Conservation (phyloP, 2,113 vertebrate genomes). For the Festucalex cinctus region DNA sequence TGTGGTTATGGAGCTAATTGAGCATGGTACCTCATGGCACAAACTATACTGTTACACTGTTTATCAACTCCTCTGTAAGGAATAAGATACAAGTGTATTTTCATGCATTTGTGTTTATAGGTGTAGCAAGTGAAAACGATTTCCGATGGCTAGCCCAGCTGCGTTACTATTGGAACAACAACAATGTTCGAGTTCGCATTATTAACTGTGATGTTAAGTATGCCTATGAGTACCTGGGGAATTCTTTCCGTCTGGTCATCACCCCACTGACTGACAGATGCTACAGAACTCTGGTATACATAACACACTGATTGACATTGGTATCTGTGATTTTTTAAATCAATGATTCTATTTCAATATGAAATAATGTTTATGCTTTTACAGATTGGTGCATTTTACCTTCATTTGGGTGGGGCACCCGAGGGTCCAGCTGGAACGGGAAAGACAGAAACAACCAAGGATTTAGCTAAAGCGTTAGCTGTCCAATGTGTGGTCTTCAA, state of each 20-base stretch:
- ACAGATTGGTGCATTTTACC: conserved; percentile 86
- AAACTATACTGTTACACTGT: not conserved
- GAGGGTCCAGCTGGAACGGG: conserved; percentile 95
- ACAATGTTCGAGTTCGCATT: conserved; percentile 82
- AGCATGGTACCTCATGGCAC: conserved; percentile 72
- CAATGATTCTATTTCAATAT: not conserved
- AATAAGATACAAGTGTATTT: not conserved
- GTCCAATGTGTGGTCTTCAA: conserved; percentile 98
- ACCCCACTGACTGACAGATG: conserved; percentile 91
- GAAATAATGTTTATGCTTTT: not conserved
- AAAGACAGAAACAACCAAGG: conserved; percentile 96
- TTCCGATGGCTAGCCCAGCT: conserved; percentile 94
- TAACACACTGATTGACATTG: not conserved
- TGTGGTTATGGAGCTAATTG: conserved; percentile 88
- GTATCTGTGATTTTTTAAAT: not conserved
- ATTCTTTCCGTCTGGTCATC: conserved; percentile 86
- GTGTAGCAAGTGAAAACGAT: conserved; percentile 83
- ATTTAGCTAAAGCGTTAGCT: conserved; percentile 91
- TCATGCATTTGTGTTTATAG: conserved; percentile 58
- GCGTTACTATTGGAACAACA: conserved; percentile 84
- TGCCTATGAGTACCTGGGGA: conserved; percentile 93
- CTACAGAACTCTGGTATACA: conserved; percentile 80
- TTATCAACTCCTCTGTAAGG: not conserved
- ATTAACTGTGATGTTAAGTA: conserved; percentile 86
- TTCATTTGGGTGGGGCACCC: conserved; percentile 90